Conservation (phyloP, 2,888 invertebrate species). For the Drosophila infuscata region DNA sequence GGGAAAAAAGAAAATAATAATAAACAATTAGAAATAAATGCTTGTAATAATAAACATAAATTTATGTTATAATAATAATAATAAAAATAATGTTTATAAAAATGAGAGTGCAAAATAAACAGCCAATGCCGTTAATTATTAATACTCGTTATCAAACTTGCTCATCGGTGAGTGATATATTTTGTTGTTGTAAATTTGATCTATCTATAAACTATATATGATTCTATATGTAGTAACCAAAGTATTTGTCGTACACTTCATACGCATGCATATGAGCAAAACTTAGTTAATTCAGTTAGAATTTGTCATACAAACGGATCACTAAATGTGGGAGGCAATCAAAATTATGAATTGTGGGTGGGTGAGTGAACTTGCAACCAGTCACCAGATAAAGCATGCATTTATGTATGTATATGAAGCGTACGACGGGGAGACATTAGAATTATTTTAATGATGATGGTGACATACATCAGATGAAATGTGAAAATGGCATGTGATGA, state of each 20-base stretch:
- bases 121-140: conserved; percentile 23
- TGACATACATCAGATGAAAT: conserved; percentile 8
- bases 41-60: conserved; percentile 48
- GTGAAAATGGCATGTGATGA: conserved; percentile 24
- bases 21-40: conserved; percentile 72
- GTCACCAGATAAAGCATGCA: conserved; percentile 48
- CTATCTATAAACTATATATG: conserved; percentile 38
- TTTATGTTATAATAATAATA: conserved; percentile 26
- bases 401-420: conserved; percentile 30
- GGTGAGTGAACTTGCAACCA: conserved; percentile 15
- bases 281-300: conserved; percentile 8
- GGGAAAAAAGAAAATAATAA: conserved; percentile 69
- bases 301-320: conserved; percentile 27
- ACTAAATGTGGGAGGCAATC: background rate
- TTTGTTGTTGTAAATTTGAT: conserved; percentile 32
- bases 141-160: conserved; percentile 20
- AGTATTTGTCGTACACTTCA: conserved; percentile 36
- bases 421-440: conserved; percentile 18
- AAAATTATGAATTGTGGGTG: conserved; percentile 1
- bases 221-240: conserved; percentile 21
- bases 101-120: conserved; percentile 37
- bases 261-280: conserved; percentile 37
- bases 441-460: conserved; percentile 1
- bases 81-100: conserved; percentile 35
- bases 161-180: conserved; percentile 8